Percentiles rank a stretch among this genome's conserved stretches.
Evolutionary conservation across 2,113 vertebrate genomes (phyloP).

Genomic region (Mustela nigripes): DNA sequence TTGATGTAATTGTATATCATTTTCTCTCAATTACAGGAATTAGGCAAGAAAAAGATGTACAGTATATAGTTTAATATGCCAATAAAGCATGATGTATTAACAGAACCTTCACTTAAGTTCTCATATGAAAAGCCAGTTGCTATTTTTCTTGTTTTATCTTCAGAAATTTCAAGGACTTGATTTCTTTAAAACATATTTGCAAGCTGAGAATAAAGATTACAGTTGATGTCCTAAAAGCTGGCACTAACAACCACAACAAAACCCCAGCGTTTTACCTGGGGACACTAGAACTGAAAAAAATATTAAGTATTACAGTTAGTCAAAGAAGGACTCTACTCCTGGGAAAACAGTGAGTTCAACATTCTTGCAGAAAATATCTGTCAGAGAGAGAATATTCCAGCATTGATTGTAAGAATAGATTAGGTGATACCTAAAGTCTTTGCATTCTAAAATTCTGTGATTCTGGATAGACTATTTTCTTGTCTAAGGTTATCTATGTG

Average conservation of each 20-base stretch:
- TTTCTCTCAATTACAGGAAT: slow-evolving; percentile 72
- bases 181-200: slow-evolving; percentile 55
- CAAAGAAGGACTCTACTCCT: not conserved
- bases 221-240: slow-evolving; percentile 34
- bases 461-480: not conserved
- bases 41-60: slow-evolving; percentile 60
- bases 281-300: not conserved
- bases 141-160: slow-evolving; percentile 54
- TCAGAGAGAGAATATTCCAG: not conserved
- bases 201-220: slow-evolving; percentile 58
- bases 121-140: slow-evolving; percentile 36
- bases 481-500: not conserved
- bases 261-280: not conserved
- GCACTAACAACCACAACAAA: not conserved
- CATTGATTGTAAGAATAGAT: not conserved
- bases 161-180: slow-evolving; percentile 5
- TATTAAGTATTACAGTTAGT: not conserved
- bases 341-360: not conserved
- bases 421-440: not conserved
- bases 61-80: slow-evolving; percentile 72
- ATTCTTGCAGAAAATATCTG: not conserved
- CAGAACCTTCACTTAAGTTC: slow-evolving; percentile 65
- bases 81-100: slow-evolving; percentile 73
- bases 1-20: slow-evolving; percentile 78
- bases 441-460: not conserved